phyloP scores from a whole-genome alignment of 2,888 invertebrate genomes.

The Aplocera efformata region DNA sequence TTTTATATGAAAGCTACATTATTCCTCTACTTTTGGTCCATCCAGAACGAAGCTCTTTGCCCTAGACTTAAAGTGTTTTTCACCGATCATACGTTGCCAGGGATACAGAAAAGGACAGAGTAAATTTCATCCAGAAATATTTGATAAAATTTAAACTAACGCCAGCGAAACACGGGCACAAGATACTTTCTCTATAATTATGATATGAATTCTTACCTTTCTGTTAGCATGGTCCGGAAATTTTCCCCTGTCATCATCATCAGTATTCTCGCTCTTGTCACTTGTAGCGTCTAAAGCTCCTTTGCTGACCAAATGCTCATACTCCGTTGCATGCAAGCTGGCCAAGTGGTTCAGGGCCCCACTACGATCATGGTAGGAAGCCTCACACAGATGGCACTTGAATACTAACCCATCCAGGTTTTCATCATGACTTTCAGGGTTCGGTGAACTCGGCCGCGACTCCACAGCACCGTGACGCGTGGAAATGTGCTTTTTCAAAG shows the following conservation, averaged over 20 bases:
- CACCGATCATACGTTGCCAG: no score
- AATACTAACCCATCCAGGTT: slow-evolving; percentile 85
- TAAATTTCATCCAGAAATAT: no score
- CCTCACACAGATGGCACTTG: slow-evolving; percentile 96
- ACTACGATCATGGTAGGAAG: slow-evolving; percentile 88
- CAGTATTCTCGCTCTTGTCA: slow-evolving; percentile 83
- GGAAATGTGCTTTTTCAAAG: slow-evolving; percentile 88
- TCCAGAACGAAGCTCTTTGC: no score
- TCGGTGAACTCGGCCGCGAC: slow-evolving; percentile 64
- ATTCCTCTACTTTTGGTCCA: no score
- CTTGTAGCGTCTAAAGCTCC: slow-evolving; percentile 83
- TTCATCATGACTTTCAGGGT: slow-evolving; percentile 52
- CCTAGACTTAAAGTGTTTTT: no score
- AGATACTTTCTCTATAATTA: no score
- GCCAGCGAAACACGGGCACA: no score
- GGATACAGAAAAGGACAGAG: no score
- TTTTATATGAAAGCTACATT: no score
- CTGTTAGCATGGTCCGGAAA: slow-evolving; percentile 93
- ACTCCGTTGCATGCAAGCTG: slow-evolving; percentile 87
- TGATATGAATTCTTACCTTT: slow-evolving; percentile 84
- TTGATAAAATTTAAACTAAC: no score
- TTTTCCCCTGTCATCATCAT: slow-evolving; percentile 86
- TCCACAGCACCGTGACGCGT: slow-evolving; percentile 83
- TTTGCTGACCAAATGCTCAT: slow-evolving; percentile 89
- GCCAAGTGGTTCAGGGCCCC: slow-evolving; percentile 92